Conservation (phyloP, 2,888 invertebrate species). For the Timema podura region DNA sequence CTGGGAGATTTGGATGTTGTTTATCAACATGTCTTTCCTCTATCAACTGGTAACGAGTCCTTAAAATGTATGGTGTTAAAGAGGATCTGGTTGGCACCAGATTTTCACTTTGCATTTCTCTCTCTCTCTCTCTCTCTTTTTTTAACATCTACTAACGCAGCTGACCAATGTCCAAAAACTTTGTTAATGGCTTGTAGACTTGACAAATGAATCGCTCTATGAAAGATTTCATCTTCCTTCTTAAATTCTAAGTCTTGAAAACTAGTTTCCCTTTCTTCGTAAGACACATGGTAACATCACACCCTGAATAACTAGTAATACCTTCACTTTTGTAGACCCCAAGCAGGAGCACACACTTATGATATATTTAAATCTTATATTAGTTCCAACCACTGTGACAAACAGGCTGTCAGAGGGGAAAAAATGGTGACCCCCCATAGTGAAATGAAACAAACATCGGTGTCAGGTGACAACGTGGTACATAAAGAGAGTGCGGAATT, state of each 20-base stretch:
- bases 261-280: constrained; percentile 1
- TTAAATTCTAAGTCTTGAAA: neutral
- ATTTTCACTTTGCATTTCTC: neutral
- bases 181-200: neutral
- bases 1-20: constrained; percentile 5
- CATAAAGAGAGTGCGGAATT: neutral
- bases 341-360: neutral
- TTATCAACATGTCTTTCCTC: neutral
- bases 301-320: neutral
- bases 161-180: neutral
- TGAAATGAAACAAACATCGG: constrained; percentile 17
- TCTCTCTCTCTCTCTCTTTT: neutral
- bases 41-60: neutral
- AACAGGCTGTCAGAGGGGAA: constrained; percentile 19
- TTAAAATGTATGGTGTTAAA: neutral
- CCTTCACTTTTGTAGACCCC: neutral
- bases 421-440: constrained; percentile 17
- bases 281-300: neutral
- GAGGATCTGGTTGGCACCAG: neutral
- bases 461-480: constrained; percentile 5
- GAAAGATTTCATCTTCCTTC: neutral
- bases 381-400: constrained; percentile 16
- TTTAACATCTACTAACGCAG: constrained; percentile 1
- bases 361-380: neutral
- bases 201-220: neutral